Evolutionary conservation across 2,113 vertebrate genomes (phyloP).

Genomic region (Siphamia tubifer): DNA sequence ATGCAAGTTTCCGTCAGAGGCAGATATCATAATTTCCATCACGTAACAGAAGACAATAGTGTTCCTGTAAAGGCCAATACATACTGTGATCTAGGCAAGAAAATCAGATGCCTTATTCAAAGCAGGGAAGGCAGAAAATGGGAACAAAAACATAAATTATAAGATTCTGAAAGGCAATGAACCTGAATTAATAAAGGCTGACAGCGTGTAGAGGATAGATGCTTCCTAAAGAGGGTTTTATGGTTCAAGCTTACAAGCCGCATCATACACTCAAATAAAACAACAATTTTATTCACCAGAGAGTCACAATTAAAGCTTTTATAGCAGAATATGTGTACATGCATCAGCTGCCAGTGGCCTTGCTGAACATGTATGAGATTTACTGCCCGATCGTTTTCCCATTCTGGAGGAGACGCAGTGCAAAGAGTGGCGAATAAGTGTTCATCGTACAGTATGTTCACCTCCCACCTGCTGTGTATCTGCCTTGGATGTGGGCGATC

Average conservation of each 20-base stretch:
- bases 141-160: background rate
- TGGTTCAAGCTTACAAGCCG: background rate
- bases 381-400: conserved; percentile 6
- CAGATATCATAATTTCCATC: too few relatives aligned
- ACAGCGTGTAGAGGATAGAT: background rate
- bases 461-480: conserved; percentile 69
- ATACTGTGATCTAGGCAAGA: too few relatives aligned
- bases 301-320: background rate
- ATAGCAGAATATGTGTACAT: background rate
- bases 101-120: background rate
- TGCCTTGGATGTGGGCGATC: conserved; percentile 62
- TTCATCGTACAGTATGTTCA: conserved; percentile 53
- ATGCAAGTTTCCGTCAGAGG: too few relatives aligned
- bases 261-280: background rate
- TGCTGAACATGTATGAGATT: background rate
- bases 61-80: too few relatives aligned
- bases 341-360: background rate
- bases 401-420: conserved; percentile 12
- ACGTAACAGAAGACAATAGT: too few relatives aligned
- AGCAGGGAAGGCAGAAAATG: background rate
- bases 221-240: background rate
- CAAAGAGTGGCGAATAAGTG: conserved; percentile 29
- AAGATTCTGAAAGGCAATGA: background rate
- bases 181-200: background rate
- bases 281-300: background rate